Conservation (phyloP, 2,113 vertebrate species). For the Nannobrachium achirus region DNA sequence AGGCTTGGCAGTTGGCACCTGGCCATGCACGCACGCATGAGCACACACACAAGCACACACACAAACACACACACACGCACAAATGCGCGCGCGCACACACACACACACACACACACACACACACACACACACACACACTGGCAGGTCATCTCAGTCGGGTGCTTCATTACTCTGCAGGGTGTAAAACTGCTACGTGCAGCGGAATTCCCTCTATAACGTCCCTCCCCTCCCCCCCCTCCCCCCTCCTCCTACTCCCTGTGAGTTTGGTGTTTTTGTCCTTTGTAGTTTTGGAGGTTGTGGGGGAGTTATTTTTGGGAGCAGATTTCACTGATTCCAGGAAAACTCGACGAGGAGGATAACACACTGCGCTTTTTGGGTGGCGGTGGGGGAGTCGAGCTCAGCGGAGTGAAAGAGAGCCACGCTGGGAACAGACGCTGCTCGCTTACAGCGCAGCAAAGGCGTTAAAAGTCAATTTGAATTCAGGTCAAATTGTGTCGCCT, state of each 20-base stretch:
- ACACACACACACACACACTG: not conserved
- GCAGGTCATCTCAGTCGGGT: conserved; percentile 41
- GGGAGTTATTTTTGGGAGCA: conserved; percentile 57
- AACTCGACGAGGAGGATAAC: conserved; percentile 21
- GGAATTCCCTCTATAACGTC: conserved; percentile 51
- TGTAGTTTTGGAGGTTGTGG: conserved; percentile 54
- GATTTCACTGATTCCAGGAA: conserved; percentile 63
- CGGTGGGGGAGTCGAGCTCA: conserved; percentile 27
- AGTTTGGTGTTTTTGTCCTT: conserved; percentile 66
- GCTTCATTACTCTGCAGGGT: conserved; percentile 60
- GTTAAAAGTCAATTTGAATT: too few relatives aligned
- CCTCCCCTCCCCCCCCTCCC: not conserved
- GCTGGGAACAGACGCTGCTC: conserved; percentile 27
- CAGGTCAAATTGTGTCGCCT: too few relatives aligned
- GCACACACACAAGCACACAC: not conserved
- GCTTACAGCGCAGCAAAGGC: not conserved
- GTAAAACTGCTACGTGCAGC: conserved; percentile 61
- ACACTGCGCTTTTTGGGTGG: conserved; percentile 23
- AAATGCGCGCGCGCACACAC: not conserved
- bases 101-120: not conserved
- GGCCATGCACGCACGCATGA: too few relatives aligned
- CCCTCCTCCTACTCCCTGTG: conserved; percentile 33
- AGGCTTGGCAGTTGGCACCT: too few relatives aligned
- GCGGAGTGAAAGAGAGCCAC: conserved; percentile 54
- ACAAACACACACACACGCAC: not conserved